phyloP scores from a whole-genome alignment of 64 coral and sea anemone genomes.

The Actinia tenebrosa region DNA sequence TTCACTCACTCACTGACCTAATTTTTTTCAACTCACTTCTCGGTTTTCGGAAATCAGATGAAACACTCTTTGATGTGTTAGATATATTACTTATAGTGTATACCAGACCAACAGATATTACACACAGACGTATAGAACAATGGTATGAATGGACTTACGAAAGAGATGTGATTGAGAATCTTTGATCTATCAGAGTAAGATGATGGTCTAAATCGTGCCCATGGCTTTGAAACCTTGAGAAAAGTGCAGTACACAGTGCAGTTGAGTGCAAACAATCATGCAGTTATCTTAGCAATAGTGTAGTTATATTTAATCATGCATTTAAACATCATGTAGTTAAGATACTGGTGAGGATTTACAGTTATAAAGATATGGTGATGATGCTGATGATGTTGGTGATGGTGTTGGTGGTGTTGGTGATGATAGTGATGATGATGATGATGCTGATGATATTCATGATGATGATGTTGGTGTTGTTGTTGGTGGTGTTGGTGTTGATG shows the following conservation, averaged over 20 bases:
- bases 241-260: conserved; percentile 1
- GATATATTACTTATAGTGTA: no score
- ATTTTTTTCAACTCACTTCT: no score
- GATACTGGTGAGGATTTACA: neutral
- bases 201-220: neutral
- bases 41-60: no score
- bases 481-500: neutral
- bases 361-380: neutral
- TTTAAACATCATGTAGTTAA: neutral
- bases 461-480: neutral
- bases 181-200: conserved; percentile 6
- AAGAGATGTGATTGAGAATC: neutral
- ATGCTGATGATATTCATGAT: neutral
- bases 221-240: conserved; percentile 14
- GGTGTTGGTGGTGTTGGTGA: neutral
- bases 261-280: neutral
- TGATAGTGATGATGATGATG: neutral
- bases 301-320: neutral
- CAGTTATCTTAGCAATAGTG: no score
- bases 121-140: neutral
- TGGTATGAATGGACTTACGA: neutral
- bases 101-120: neutral
- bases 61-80: no score
- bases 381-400: neutral
- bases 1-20: no score